Conservation (phyloP, 2,888 invertebrate genomes). For the Chrysodeixis includens region DNA sequence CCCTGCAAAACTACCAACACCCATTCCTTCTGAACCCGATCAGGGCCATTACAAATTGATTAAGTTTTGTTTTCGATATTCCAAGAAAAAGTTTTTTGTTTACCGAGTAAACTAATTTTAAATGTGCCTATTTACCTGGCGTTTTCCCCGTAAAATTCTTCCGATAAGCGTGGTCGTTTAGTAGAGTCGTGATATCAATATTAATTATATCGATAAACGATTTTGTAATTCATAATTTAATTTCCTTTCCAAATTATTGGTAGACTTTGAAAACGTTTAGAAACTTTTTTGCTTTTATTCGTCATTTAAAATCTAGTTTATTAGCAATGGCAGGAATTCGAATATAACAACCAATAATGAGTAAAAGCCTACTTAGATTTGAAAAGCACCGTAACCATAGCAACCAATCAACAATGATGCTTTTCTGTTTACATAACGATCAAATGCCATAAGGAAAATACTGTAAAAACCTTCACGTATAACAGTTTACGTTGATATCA, state of each 20-base stretch:
- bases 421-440: background rate
- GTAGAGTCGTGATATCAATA: constrained; percentile 17
- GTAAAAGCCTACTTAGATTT: too few relatives aligned
- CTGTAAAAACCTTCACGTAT: background rate
- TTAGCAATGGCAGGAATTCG: too few relatives aligned
- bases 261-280: too few relatives aligned
- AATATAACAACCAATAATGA: too few relatives aligned
- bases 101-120: constrained; percentile 37
- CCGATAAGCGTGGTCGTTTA: constrained; percentile 29
- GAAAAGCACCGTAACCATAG: background rate
- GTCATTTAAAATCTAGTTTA: too few relatives aligned
- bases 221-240: background rate
- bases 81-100: constrained; percentile 13
- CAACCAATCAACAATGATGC: constrained; percentile 2
- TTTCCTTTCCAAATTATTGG: background rate
- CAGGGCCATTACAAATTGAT: constrained; percentile 23
- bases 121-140: constrained; percentile 39
- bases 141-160: constrained; percentile 31
- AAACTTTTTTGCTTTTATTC: too few relatives aligned
- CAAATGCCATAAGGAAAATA: background rate
- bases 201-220: constrained; percentile 5
- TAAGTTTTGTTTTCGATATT: constrained; percentile 18
- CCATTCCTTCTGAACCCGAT: background rate
- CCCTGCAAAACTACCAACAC: background rate
- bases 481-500: background rate